Base-by-base conservation (phyloP, 2,888 invertebrate species). In the Linnaemya vulpina region DNA sequence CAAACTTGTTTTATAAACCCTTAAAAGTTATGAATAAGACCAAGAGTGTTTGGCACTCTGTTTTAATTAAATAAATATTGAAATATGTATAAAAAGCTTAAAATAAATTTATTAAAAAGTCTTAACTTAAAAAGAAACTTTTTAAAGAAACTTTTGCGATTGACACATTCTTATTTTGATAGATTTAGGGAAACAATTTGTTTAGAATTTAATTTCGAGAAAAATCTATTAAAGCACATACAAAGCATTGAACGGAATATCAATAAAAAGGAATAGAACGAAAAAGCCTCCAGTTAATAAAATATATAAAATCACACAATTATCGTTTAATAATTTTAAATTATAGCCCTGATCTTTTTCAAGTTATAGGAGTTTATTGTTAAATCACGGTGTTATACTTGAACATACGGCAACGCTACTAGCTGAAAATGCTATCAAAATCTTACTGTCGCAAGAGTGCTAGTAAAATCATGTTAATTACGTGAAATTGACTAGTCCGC, bases 81-180 rank as follows among this genome's bases (percentile, higher is more conserved):
- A 67, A 60, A 58, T 51, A 63, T 62, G 1, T 62, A 49, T 53
- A 68, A 84, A 77, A 84, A 84, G 84, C 84, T 81, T 84, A 81
- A 68, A 77, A 62, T 67, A 73, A 67, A 65, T 46, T 10, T 46
- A 30, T 46, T 65, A n/a, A 43, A 73, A 65, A 58, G 20, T 65
- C 25, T 77, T 51, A 68, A 20, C 8, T 22, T 68, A 35, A 63
- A 62, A 40, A 15, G 67, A 51, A 74, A 60, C 49, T 80, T 30
- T 22, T 79, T 43, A 22, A 65, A 79, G 63, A 83, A 87, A 87
- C 80, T 88, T 82, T 90, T 90, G 90, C 91, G 89, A 89, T 91
- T 90, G 90, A 90, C 90, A 90, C 90, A 89, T 89, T 88, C 79
- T 73, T 85, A 74, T 71, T 77, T 68, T 75, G 46, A 51, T 87